Evolutionary conservation across 1,140 invertebrate genomes (phyloP).

Genomic region (Apis dorsata): DNA sequence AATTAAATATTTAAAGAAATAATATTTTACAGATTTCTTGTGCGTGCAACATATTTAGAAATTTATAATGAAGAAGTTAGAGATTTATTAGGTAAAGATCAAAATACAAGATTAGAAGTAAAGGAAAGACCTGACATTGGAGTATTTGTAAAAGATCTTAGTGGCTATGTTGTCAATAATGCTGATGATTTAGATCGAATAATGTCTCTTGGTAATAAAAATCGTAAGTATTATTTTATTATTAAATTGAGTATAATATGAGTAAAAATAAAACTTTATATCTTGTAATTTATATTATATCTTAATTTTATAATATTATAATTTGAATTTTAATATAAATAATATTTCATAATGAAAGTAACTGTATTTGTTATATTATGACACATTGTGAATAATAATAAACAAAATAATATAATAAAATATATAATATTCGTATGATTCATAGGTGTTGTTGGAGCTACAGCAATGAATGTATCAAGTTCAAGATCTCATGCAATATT

Average conservation of each 20-base stretch:
- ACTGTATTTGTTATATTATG: not conserved
- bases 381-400: not conserved
- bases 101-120: conserved; percentile 82
- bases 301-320: not conserved
- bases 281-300: no score
- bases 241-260: no score
- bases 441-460: conserved; percentile 85
- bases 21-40: conserved; percentile 83
- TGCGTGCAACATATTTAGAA: conserved; percentile 89
- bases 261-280: no score
- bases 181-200: conserved; percentile 89
- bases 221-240: conserved; percentile 80
- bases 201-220: conserved; percentile 91
- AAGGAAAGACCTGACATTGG: conserved; percentile 90
- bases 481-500: conserved; percentile 94
- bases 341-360: not conserved
- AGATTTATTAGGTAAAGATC: conserved; percentile 85
- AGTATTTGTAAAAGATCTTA: conserved; percentile 90
- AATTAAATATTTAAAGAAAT: conserved; percentile 28
- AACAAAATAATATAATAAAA: not conserved
- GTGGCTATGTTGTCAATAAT: conserved; percentile 89
- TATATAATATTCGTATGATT: conserved; percentile 36
- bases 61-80: conserved; percentile 92
- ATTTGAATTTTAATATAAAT: not conserved
- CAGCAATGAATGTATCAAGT: conserved; percentile 93